Conservation (phyloP, 1,140 invertebrate species). For the Drosophila watanabei region DNA sequence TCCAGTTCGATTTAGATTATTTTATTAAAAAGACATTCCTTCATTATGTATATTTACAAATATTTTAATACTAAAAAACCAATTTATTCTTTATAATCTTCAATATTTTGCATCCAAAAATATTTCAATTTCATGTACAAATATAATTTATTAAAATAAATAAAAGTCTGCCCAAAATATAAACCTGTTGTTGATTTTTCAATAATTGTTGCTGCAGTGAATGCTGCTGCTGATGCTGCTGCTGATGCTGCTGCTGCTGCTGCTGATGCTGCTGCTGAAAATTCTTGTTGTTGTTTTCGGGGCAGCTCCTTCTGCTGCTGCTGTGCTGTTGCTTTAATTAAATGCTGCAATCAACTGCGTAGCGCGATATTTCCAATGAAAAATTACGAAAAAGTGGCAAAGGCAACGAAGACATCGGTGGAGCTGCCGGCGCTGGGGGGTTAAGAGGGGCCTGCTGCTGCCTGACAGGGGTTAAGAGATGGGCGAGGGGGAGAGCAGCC, state of each 20-base stretch:
- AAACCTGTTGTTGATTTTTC: conserved; percentile 6
- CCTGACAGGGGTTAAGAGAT: conserved; percentile 12
- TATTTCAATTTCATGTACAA: background rate
- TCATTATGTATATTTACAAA: no score
- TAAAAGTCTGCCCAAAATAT: background rate
- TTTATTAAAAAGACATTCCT: no score
- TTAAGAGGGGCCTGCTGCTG: conserved; percentile 11
- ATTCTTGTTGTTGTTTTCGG: conserved; percentile 21
- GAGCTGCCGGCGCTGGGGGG: conserved; percentile 6
- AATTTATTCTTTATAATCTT: no score
- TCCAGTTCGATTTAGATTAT: no score
- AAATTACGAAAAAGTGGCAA: conserved; percentile 76
- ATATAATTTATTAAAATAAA: background rate
- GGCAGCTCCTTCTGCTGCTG: conserved; percentile 32
- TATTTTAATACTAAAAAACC: no score
- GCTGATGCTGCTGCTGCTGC: background rate
- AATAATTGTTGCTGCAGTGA: conserved; percentile 26
- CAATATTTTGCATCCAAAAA: background rate
- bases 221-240: conserved; percentile 6
- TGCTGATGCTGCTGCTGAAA: conserved; percentile 16
- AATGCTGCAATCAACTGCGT: conserved; percentile 84
- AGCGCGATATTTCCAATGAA: conserved; percentile 84
- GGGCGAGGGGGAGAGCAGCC: conserved; percentile 10
- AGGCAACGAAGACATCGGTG: conserved; percentile 41
- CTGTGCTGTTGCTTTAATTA: conserved; percentile 79